Evolutionary conservation across 2,113 vertebrate species (phyloP).

Genomic region (Girardinichthys multiradiatus): DNA sequence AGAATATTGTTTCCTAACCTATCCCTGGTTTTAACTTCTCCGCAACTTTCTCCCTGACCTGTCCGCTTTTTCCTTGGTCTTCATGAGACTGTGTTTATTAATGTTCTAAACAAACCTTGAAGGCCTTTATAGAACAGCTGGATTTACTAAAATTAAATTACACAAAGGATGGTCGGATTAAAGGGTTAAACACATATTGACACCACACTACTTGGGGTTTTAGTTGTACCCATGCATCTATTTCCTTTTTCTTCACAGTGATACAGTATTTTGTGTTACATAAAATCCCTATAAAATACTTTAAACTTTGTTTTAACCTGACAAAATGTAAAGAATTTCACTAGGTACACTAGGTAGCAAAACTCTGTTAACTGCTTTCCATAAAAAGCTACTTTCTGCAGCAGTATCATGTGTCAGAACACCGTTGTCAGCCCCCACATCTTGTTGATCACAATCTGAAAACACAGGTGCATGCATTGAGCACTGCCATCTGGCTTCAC

Average conservation of each 20-base stretch:
- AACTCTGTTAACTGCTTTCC: neutral
- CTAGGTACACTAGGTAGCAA: too few relatives aligned
- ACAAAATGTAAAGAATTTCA: neutral
- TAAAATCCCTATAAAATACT: neutral
- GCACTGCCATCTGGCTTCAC: constrained; percentile 70
- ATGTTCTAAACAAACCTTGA: neutral
- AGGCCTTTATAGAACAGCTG: neutral
- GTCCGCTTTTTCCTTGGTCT: neutral
- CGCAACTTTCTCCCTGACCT: neutral
- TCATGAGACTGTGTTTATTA: neutral
- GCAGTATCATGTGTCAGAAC: neutral
- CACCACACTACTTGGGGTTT: neutral
- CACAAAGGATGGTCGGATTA: neutral
- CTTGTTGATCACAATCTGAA: constrained; percentile 20
- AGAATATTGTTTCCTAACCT: neutral
- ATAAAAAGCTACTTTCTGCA: neutral
- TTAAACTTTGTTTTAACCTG: too few relatives aligned
- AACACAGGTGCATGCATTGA: constrained; percentile 34
- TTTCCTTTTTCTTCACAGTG: neutral
- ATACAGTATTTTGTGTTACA: neutral
- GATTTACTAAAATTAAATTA: neutral
- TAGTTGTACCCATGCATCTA: neutral
- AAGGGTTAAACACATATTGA: neutral
- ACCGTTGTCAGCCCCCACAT: neutral
- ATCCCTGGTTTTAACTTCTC: neutral